A percentile compares a stretch with the other conserved stretches of the same genome.
phyloP scores from a whole-genome alignment of 2,113 vertebrate genomes.

The Sisor rabdophorus region DNA sequence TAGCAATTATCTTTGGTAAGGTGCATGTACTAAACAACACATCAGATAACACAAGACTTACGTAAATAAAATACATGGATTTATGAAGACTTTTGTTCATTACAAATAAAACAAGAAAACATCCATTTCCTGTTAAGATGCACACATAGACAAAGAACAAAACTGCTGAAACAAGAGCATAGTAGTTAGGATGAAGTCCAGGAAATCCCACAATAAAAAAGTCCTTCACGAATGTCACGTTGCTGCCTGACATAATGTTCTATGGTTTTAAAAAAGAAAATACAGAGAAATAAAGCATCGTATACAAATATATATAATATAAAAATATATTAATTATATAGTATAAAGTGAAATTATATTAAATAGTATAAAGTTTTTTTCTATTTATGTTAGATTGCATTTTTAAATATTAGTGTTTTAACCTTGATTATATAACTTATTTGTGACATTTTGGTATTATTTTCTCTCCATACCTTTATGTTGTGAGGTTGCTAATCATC shows the following conservation, averaged over 20 bases:
- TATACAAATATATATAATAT: neutral
- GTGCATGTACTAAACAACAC: constrained; percentile 52
- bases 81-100: constrained; percentile 46
- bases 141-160: constrained; percentile 50
- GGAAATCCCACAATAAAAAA: constrained; percentile 53
- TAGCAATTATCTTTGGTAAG: constrained; percentile 53
- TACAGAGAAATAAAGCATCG: neutral
- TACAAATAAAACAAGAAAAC: constrained; percentile 35
- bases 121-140: constrained; percentile 43
- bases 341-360: too few relatives aligned
- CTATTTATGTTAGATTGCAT: too few relatives aligned
- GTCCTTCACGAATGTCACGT: constrained; percentile 52
- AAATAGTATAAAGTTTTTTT: too few relatives aligned
- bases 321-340: too few relatives aligned
- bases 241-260: constrained; percentile 51
- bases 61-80: constrained; percentile 53
- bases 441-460: too few relatives aligned
- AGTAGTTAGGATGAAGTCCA: constrained; percentile 44
- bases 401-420: too few relatives aligned
- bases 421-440: too few relatives aligned
- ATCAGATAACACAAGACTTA: constrained; percentile 50
- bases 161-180: constrained; percentile 36
- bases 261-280: neutral
- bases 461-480: too few relatives aligned
- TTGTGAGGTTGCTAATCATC: too few relatives aligned